A percentile compares a stretch with the other conserved stretches of the same genome.
phyloP scores from a whole-genome alignment of 2,113 vertebrate genomes.

The Struthidea cinerea region DNA sequence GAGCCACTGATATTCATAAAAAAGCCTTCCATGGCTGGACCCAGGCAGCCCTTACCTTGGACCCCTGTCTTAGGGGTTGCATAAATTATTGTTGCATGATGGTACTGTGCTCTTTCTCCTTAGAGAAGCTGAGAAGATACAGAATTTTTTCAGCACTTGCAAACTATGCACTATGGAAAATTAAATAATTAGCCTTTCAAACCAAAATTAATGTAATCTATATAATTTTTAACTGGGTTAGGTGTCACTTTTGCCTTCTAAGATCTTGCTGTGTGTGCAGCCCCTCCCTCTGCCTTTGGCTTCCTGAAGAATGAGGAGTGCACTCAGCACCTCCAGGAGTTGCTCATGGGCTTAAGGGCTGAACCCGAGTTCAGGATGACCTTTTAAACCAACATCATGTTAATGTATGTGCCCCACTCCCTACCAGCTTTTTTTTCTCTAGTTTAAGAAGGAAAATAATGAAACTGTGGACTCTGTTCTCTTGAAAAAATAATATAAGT shows the following conservation, averaged over 20 bases:
- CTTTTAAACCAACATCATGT: background rate
- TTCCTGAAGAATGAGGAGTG: background rate
- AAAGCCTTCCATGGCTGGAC: slow-evolving; percentile 51
- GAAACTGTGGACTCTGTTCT: background rate
- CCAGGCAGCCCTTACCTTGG: slow-evolving; percentile 35
- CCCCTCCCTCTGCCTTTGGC: background rate
- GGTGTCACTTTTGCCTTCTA: background rate
- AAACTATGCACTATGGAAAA: background rate
- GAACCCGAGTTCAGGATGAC: background rate
- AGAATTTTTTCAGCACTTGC: background rate
- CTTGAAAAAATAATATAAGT: background rate
- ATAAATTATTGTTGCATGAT: slow-evolving; percentile 33
- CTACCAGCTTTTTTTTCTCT: background rate
- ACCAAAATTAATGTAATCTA: background rate
- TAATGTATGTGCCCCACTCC: background rate
- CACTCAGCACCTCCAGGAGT: background rate
- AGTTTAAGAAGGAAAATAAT: background rate
- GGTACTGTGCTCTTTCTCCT: background rate
- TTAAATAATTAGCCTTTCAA: background rate
- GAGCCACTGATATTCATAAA: slow-evolving; percentile 70
- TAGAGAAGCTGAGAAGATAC: background rate
- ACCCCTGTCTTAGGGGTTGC: background rate
- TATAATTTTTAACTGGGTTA: background rate
- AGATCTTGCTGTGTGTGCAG: background rate
- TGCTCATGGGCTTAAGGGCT: background rate